A percentile compares a stretch with the other conserved stretches of the same genome.
Conservation (phyloP, 2,888 invertebrate species). For the Lysandra bellargus region DNA sequence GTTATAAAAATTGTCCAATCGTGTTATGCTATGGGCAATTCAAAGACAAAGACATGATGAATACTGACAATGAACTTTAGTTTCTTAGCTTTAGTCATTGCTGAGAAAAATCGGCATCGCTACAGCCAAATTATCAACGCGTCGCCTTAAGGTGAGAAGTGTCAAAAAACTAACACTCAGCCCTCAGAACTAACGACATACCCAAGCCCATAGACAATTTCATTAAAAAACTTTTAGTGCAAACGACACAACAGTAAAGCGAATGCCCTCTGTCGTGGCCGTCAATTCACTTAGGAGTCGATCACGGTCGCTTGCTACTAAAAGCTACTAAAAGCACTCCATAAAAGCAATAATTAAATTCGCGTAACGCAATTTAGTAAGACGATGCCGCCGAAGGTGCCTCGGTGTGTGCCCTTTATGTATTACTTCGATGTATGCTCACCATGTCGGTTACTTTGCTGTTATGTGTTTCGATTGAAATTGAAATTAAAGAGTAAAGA, state of each 20-base stretch:
- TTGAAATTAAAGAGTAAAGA: background rate
- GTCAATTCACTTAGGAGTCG: conserved; percentile 79
- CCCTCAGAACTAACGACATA: background rate
- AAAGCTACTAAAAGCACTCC: conserved; percentile 81
- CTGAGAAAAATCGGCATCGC: too few species aligned
- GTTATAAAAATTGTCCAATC: too few species aligned
- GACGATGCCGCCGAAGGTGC: conserved; percentile 68
- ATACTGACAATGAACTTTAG: too few species aligned
- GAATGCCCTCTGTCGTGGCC: conserved; percentile 58
- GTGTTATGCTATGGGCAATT: too few species aligned
- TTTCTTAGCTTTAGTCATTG: too few species aligned
- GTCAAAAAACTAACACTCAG: too few species aligned
- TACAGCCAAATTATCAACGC: too few species aligned
- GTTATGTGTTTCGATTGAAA: background rate
- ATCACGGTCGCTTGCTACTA: conserved; percentile 77
- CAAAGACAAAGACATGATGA: too few species aligned
- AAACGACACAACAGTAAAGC: conserved; percentile 41
- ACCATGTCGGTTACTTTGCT: background rate
- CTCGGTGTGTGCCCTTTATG: conserved; percentile 40
- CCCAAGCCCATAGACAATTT: background rate
- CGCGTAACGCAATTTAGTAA: conserved; percentile 77
- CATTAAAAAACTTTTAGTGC: conserved; percentile 16
- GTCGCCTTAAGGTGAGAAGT: too few species aligned
- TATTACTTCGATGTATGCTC: conserved; percentile 34
- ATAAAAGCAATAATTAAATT: conserved; percentile 82